A percentile compares a stretch with the other conserved stretches of the same genome.
phyloP scores from a whole-genome alignment of 2,113 vertebrate genomes.

The Cranoglanis bouderius region DNA sequence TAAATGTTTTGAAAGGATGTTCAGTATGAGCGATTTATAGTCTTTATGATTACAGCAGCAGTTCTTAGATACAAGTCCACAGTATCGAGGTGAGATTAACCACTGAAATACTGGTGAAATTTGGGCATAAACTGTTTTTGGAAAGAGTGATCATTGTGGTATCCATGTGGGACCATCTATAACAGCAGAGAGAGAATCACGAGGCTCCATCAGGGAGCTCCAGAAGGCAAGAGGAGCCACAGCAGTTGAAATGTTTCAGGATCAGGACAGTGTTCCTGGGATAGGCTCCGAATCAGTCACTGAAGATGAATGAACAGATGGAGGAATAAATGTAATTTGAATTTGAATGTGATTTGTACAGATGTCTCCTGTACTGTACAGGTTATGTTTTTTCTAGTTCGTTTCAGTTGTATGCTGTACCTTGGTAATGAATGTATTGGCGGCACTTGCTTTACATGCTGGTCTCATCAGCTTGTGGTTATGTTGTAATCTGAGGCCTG shows the following conservation, averaged over 20 bases:
- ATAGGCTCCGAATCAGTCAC: background rate
- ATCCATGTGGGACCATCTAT: too few species aligned
- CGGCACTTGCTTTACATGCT: background rate
- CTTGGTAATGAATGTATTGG: background rate
- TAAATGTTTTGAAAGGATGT: background rate
- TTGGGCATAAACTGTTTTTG: background rate
- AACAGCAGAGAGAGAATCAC: background rate
- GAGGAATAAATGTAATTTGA: background rate
- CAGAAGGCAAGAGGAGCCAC: background rate
- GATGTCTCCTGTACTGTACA: background rate
- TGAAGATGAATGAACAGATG: background rate
- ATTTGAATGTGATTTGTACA: background rate
- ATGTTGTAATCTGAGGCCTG: background rate
- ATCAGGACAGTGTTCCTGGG: background rate
- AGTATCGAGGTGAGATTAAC: background rate
- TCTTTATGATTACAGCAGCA: background rate
- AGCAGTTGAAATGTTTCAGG: background rate
- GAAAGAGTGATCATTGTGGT: background rate
- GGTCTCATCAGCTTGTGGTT: background rate
- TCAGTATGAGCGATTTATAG: background rate
- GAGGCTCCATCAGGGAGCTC: background rate
- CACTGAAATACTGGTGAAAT: background rate
- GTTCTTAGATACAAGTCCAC: background rate
- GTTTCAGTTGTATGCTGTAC: background rate
- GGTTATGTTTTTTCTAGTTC: background rate